A percentile compares a stretch with the other conserved stretches of the same genome.
Conservation (phyloP, 53 echinoderm and acorn worm species). For the Antedon mediterranea region DNA sequence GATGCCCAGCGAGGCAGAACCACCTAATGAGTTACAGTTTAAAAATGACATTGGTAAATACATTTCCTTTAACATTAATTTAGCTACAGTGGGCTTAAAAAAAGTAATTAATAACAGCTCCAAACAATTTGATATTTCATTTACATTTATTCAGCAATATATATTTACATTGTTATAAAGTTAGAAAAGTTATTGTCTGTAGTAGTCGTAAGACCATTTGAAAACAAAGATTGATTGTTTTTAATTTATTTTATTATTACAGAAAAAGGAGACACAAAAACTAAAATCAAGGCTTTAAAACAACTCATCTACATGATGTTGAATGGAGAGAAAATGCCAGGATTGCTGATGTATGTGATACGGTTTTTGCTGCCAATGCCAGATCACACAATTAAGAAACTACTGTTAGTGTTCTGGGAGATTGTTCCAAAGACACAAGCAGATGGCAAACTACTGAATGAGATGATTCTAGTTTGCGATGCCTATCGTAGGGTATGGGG, state of each 20-base stretch:
- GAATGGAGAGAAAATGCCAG: conserved; percentile 95
- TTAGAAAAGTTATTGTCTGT: too few species aligned
- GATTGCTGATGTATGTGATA: conserved; percentile 75
- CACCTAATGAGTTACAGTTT: conserved; percentile 91
- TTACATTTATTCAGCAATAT: too few species aligned
- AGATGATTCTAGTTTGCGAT: conserved; percentile 98
- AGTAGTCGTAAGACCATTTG: too few species aligned
- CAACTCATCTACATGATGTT: conserved; percentile 96
- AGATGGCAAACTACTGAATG: conserved; percentile 92
- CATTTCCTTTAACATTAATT: neutral
- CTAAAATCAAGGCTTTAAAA: conserved; percentile 72
- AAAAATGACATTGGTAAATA: conserved; percentile 79
- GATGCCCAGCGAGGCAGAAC: conserved; percentile 79
- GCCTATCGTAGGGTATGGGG: conserved; percentile 71
- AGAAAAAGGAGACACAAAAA: conserved; percentile 84
- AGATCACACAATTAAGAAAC: conserved; percentile 95
- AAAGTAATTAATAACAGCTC: too few species aligned
- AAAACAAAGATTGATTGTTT: too few species aligned
- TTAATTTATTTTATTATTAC: neutral
- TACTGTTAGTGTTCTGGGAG: conserved; percentile 95
- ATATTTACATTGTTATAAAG: too few species aligned
- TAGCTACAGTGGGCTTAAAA: too few species aligned
- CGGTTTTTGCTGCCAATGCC: conserved; percentile 52
- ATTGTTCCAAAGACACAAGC: conserved; percentile 99
- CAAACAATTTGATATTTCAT: too few species aligned